phyloP scores from a whole-genome alignment of 2,797 vertebrate species.

The Manis pentadactyla region DNA sequence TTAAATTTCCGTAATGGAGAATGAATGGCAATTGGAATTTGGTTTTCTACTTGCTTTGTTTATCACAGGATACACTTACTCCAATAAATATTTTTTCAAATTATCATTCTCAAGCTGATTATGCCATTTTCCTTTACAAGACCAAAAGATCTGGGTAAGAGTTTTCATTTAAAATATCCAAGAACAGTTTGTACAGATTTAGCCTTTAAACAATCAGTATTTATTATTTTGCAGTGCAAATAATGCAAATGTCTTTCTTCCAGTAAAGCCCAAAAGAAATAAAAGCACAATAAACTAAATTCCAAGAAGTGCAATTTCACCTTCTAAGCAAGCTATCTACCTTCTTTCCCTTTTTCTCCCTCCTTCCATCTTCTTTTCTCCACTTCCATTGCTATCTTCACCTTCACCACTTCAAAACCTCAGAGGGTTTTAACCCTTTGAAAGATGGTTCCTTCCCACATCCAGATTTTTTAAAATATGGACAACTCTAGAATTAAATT shows the following conservation, averaged over 20 bases:
- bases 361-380: neutral
- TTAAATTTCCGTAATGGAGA: constrained; percentile 80
- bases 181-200: neutral
- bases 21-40: constrained; percentile 53
- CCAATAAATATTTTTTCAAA: constrained; percentile 2
- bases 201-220: neutral
- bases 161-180: neutral
- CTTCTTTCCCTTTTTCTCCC: neutral
- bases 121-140: neutral
- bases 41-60: constrained; percentile 65
- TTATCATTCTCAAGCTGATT: neutral
- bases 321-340: neutral
- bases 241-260: neutral
- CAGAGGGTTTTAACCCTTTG: neutral
- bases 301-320: neutral
- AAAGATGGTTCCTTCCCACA: neutral
- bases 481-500: neutral
- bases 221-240: neutral
- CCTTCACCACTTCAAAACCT: neutral
- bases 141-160: neutral
- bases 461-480: neutral
- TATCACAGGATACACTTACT: neutral
- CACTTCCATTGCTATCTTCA: neutral
- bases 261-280: neutral
- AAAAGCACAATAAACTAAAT: neutral